Conservation (phyloP, 2,113 vertebrate genomes). For the Microtus oregoni region DNA sequence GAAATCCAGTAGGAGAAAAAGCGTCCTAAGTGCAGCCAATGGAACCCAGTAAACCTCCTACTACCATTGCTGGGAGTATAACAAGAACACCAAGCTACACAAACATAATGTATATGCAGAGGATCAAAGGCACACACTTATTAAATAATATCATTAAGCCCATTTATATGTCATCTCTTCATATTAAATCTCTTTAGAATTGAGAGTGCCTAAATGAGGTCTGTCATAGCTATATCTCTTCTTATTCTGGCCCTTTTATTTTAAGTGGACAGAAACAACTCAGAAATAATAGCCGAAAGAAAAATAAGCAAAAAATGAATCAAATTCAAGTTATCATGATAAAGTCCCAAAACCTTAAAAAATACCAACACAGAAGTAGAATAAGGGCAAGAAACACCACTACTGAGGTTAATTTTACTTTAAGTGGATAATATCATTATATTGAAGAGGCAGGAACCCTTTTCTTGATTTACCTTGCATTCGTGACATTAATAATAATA, state of each 20-base stretch:
- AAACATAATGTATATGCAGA: neutral
- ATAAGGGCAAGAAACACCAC: neutral
- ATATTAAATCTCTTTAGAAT: neutral
- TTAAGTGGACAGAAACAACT: neutral
- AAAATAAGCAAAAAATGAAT: accelerated
- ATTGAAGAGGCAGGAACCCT: neutral
- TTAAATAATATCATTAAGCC: neutral
- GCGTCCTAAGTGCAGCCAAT: neutral
- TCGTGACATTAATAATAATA: neutral
- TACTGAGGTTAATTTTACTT: neutral
- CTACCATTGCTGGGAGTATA: neutral
- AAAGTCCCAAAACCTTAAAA: neutral
- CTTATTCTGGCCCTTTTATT: neutral
- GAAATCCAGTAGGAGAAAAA: neutral
- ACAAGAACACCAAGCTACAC: neutral
- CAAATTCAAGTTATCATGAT: neutral
- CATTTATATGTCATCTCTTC: neutral
- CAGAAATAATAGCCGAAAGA: slow-evolving; percentile 39
- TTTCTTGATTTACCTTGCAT: neutral
- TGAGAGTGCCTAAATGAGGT: neutral
- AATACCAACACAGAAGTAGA: neutral
- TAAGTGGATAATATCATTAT: accelerated
- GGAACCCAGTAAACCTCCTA: neutral
- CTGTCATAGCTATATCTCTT: neutral
- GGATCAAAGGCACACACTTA: neutral